Conservation (phyloP, 1,140 invertebrate genomes). For the Trichonephila clavipes region DNA sequence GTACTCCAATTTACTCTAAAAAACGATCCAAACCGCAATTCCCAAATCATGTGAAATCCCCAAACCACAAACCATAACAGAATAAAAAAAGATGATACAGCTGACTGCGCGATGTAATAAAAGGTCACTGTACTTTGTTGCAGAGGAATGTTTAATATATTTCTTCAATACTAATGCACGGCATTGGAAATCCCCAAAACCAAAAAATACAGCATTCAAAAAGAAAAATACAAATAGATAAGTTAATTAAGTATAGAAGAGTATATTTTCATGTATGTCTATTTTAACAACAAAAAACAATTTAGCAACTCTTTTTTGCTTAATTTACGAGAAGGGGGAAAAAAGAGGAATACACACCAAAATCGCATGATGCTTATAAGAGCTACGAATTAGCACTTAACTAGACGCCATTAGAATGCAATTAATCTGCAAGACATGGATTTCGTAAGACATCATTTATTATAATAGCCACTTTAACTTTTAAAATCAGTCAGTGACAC, state of each 20-base stretch:
- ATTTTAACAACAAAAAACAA: too few relatives aligned
- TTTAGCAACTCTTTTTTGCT: too few relatives aligned
- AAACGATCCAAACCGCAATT: not conserved
- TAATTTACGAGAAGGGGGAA: too few relatives aligned
- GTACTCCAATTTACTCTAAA: too few relatives aligned
- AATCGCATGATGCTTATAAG: not conserved
- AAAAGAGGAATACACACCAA: not conserved
- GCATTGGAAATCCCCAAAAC: too few relatives aligned
- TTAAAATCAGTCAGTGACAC: conserved; percentile 35
- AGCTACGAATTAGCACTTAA: not conserved
- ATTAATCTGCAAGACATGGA: not conserved
- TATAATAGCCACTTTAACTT: not conserved
- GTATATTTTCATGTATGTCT: too few relatives aligned
- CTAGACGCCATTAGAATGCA: not conserved
- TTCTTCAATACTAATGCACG: too few relatives aligned
- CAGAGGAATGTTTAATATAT: too few relatives aligned
- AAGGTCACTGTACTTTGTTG: not conserved
- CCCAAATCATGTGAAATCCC: not conserved
- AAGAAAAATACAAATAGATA: too few relatives aligned
- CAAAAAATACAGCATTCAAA: too few relatives aligned
- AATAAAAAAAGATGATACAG: not conserved
- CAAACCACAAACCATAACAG: not conserved
- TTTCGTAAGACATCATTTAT: not conserved
- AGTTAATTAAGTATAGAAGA: too few relatives aligned
- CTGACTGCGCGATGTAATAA: not conserved